A percentile compares a stretch with the other conserved stretches of the same genome.
Evolutionary conservation across 2,797 vertebrate species (phyloP).

Genomic region (Oryzias dopingdopingensis): DNA sequence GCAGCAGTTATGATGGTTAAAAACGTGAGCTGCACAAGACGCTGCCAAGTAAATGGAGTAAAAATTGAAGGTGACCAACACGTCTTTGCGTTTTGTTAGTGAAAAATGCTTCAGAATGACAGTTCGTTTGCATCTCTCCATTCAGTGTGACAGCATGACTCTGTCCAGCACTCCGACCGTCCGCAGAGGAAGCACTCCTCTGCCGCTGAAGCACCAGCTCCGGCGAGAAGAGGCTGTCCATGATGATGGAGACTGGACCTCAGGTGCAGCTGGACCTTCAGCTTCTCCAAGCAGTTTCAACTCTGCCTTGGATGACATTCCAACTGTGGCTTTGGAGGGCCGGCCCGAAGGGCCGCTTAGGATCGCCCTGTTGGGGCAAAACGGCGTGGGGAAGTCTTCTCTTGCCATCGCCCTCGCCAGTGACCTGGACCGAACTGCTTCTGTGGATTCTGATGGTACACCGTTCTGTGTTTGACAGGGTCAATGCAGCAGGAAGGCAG

Average conservation of each 20-base stretch:
- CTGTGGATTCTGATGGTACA: conserved; percentile 79
- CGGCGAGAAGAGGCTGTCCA: conserved; percentile 82
- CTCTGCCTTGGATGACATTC: conserved; percentile 69
- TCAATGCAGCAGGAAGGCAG: not conserved
- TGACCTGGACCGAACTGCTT: conserved; percentile 77
- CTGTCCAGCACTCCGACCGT: conserved; percentile 74
- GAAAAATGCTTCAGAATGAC: conserved; percentile 3
- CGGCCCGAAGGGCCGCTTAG: conserved; percentile 68
- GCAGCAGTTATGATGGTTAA: no score
- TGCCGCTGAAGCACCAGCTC: conserved; percentile 87
- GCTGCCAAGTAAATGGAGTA: no score
- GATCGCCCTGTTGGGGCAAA: conserved; percentile 84
- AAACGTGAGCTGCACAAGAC: no score
- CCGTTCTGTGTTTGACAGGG: conserved; percentile 11
- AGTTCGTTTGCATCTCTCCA: conserved; percentile 14
- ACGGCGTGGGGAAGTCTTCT: conserved; percentile 87
- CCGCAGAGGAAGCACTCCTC: conserved; percentile 86
- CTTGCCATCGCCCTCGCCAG: conserved; percentile 81
- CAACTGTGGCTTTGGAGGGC: conserved; percentile 50
- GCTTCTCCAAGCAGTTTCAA: conserved; percentile 69
- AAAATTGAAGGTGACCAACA: no score
- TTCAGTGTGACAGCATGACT: conserved; percentile 75
- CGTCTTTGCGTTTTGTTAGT: no score
- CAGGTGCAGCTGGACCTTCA: conserved; percentile 72
- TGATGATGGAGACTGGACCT: conserved; percentile 76